Conservation (phyloP, 2,797 vertebrate species). For the Euthynnus affinis region DNA sequence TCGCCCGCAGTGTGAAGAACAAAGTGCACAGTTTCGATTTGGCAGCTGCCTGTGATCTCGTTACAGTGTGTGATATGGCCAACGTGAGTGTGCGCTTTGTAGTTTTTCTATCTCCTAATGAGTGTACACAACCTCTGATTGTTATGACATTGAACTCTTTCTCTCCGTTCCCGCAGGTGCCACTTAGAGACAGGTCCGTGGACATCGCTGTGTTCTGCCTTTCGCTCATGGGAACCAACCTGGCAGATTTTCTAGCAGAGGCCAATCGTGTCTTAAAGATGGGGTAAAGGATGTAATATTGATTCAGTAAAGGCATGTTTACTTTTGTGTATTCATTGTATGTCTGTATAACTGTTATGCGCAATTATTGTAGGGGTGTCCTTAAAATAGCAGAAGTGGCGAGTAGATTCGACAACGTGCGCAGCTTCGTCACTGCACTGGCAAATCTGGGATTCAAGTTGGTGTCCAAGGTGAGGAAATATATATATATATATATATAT, state of each 20-base stretch:
- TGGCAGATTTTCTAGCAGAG: slow-evolving; percentile 92
- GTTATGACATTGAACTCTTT: background rate
- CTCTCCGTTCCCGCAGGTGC: slow-evolving; percentile 86
- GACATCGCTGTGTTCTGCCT: slow-evolving; percentile 95
- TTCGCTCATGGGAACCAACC: slow-evolving; percentile 96
- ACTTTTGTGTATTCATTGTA: rapidly evolving
- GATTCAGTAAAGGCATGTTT: background rate
- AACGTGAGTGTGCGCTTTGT: slow-evolving; percentile 79
- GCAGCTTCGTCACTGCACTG: slow-evolving; percentile 85
- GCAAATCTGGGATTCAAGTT: slow-evolving; percentile 90
- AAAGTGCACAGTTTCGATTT: slow-evolving; percentile 94
- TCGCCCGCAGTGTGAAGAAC: slow-evolving; percentile 91
- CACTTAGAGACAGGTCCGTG: slow-evolving; percentile 85
- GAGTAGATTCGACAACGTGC: slow-evolving; percentile 91
- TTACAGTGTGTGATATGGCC: slow-evolving; percentile 95
- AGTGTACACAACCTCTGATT: background rate
- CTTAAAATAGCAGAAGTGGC: slow-evolving; percentile 95
- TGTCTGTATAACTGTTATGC: slow-evolving; percentile 5
- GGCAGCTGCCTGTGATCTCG: slow-evolving; percentile 88
- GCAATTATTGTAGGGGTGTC: slow-evolving; percentile 85
- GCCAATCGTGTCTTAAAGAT: slow-evolving; percentile 92
- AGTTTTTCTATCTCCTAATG: background rate
- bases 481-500: slow-evolving; percentile 1
- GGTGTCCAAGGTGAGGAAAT: slow-evolving; percentile 87
- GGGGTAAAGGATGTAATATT: slow-evolving; percentile 81